phyloP scores from a whole-genome alignment of 2,797 vertebrate species.

The Hypotaenidia okinawae region DNA sequence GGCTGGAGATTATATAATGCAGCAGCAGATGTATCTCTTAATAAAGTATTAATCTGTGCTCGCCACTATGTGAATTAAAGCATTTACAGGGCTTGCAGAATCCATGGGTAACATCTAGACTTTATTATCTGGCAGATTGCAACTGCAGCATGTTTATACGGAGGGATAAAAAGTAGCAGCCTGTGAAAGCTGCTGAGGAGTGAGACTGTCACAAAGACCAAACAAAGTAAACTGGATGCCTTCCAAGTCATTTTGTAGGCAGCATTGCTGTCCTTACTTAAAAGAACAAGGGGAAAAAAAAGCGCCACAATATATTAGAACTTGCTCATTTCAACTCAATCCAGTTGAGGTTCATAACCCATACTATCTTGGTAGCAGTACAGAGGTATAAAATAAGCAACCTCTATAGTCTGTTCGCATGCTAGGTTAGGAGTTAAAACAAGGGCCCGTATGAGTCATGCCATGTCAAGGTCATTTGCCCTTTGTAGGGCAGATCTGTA shows the following conservation, averaged over 20 bases:
- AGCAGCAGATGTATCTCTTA: slow-evolving; percentile 8
- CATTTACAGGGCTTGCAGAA: background rate
- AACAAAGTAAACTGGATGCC: background rate
- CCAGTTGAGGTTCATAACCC: background rate
- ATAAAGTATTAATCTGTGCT: slow-evolving; percentile 4
- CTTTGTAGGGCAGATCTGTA: background rate
- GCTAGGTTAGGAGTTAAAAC: background rate
- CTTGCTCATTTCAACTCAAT: background rate
- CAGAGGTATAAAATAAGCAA: background rate
- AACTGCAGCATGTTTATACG: background rate
- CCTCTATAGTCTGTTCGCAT: background rate
- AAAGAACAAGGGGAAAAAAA: background rate
- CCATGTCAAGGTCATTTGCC: slow-evolving; percentile 65
- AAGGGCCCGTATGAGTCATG: slow-evolving; percentile 31
- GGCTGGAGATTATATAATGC: slow-evolving; percentile 59
- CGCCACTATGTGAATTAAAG: background rate
- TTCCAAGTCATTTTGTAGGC: background rate
- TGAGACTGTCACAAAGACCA: background rate
- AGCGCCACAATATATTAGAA: background rate
- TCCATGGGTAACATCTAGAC: background rate
- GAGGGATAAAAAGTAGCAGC: background rate
- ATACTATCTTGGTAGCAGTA: background rate
- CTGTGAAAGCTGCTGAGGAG: background rate
- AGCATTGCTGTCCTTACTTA: background rate
- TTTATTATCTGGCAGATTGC: background rate